Evolutionary conservation across 2,888 invertebrate genomes (phyloP).

Genomic region (Cephus runcator): DNA sequence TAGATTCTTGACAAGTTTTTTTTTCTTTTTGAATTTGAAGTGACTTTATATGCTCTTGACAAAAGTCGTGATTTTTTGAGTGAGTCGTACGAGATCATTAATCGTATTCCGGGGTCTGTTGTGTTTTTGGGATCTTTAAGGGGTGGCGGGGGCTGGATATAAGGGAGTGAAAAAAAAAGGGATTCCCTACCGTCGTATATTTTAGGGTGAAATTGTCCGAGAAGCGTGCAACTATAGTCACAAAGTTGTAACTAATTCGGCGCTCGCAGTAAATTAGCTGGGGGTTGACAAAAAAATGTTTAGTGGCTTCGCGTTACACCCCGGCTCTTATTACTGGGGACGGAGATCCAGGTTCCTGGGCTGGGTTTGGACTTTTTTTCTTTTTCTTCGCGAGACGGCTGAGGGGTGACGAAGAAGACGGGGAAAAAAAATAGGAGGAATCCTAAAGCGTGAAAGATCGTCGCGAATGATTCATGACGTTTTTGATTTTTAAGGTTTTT

Average conservation of each 20-base stretch:
- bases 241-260: conserved; percentile 29
- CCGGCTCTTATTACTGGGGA: background rate
- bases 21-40: background rate
- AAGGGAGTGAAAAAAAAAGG: conserved; percentile 22
- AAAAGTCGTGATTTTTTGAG: background rate
- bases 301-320: conserved; percentile 30
- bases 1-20: background rate
- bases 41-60: background rate
- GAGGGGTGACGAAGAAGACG: background rate
- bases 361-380: background rate
- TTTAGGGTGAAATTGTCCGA: conserved; percentile 1
- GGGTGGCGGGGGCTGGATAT: too few species aligned
- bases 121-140: conserved; percentile 25
- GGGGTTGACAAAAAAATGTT: conserved; percentile 7
- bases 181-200: conserved; percentile 15
- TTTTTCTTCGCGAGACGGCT: too few species aligned
- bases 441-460: background rate
- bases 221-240: conserved; percentile 13
- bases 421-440: background rate
- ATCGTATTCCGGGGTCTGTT: conserved; percentile 1
- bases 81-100: background rate
- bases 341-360: background rate
- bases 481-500: background rate
- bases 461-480: background rate
- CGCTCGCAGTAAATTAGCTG: conserved; percentile 20